Base-by-base conservation (phyloP, 2,888 invertebrate genomes). In the Scaptodrosophila latifasciaeformis region DNA sequence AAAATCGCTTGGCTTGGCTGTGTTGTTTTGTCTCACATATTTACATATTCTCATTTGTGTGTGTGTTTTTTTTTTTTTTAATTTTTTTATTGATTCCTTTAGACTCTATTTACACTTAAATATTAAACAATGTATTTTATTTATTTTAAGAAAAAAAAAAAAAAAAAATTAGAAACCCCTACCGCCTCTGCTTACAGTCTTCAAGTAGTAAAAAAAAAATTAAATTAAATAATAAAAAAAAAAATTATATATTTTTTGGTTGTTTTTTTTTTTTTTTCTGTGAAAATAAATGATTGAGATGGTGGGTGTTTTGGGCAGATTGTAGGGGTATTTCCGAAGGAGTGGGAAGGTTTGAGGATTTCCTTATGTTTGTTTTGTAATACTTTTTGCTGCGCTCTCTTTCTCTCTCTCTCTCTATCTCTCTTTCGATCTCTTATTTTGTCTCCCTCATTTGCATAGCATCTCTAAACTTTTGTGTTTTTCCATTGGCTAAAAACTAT, bases 111-210 rank as follows among this genome's bases (percentile, higher is more conserved):
- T 70, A 70, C 70, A 75, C 62, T 63, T 68, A 65, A 63, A 53
- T 46, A 63, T 2, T 27, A 9, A 24, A 50, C n/a, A n/a, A n/a
- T n/a, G n/a, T n/a, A n/a, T n/a, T n/a, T n/a, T n/a, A n/a, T n/a
- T n/a, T n/a, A n/a, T 6, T 12, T 34, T 30, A 24, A 42, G 35
- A 58, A 34, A n/a, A n/a, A n/a, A n/a, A n/a, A n/a, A n/a, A n/a
- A n/a, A n/a, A n/a, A n/a, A n/a, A n/a, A n/a, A n/a, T 59, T 59
- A 58, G 40, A 45, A 62, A 54, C 12, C 66, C 62, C 67, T 68
- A 69, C 72, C 69, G 70, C 72, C 76, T 63, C 71, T 65, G 66
- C 68, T 77, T 80, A 81, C 78, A 78, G 78, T 78, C 78, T 78
- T 78, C 62, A 71, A 75, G 72, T 76, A 75, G 78, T 34, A 49